Percentiles rank a stretch among this genome's conserved stretches.
phyloP scores from a whole-genome alignment of 2,888 invertebrate species.

The Mycalesis mineus region DNA sequence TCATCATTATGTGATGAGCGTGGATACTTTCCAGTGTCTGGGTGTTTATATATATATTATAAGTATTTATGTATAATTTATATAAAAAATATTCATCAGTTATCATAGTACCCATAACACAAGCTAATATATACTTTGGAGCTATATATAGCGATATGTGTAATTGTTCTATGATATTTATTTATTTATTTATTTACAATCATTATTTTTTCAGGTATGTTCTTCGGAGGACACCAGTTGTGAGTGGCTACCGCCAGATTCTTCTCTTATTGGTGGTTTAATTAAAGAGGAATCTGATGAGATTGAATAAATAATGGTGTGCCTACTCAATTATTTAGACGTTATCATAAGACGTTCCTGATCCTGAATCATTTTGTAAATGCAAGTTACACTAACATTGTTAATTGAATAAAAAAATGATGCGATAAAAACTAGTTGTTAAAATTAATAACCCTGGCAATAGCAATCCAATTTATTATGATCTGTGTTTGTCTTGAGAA shows the following conservation, averaged over 20 bases:
- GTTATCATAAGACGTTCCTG: background rate
- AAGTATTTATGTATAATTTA: too few relatives aligned
- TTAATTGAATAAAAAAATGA: conserved; percentile 1
- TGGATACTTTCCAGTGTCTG: too few relatives aligned
- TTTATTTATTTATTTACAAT: background rate
- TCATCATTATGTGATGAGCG: too few relatives aligned
- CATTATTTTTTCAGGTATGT: conserved; percentile 47
- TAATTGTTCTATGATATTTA: too few relatives aligned
- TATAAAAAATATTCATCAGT: too few relatives aligned
- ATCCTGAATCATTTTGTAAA: background rate
- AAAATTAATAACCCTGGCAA: background rate
- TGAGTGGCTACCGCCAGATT: conserved; percentile 71
- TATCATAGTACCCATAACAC: too few relatives aligned
- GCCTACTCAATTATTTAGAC: background rate
- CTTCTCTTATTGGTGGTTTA: conserved; percentile 55
- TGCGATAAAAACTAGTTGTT: background rate
- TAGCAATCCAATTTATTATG: too few relatives aligned
- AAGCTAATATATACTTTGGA: too few relatives aligned
- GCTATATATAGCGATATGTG: too few relatives aligned
- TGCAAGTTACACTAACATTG: conserved; percentile 27
- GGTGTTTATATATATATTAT: too few relatives aligned
- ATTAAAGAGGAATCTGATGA: conserved; percentile 52
- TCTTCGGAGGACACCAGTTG: conserved; percentile 73
- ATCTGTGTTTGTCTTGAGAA: too few relatives aligned
- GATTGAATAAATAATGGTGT: conserved; percentile 16